Percentiles rank a stretch among this genome's conserved stretches.
phyloP scores from a whole-genome alignment of 2,797 vertebrate genomes.

The Sparidentex hasta region DNA sequence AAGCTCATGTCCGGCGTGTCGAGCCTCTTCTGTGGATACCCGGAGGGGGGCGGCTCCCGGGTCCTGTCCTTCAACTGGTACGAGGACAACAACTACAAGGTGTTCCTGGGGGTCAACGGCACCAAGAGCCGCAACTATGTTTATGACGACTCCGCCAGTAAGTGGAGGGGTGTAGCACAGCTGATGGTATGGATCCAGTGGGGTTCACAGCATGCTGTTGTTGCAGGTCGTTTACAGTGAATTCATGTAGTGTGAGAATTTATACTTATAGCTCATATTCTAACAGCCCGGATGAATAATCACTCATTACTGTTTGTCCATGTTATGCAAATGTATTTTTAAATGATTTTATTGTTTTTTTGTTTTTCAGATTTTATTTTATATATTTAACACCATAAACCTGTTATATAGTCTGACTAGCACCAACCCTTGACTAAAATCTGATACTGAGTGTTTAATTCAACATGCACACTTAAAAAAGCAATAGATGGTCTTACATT shows the following conservation, averaged over 20 bases:
- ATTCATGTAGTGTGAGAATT: too few species aligned
- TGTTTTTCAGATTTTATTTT: background rate
- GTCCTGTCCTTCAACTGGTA: slow-evolving; percentile 99
- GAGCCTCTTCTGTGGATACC: slow-evolving; percentile 93
- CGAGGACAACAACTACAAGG: slow-evolving; percentile 99
- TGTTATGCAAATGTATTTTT: background rate
- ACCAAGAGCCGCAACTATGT: slow-evolving; percentile 88
- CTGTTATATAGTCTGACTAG: background rate
- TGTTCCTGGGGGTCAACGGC: slow-evolving; percentile 94
- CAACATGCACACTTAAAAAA: too few species aligned
- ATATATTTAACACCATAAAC: background rate
- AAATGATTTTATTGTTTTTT: background rate
- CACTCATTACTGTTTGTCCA: too few species aligned
- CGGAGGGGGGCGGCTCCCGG: slow-evolving; percentile 91
- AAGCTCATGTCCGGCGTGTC: slow-evolving; percentile 88
- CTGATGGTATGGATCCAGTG: background rate
- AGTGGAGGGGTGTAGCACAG: slow-evolving; percentile 73
- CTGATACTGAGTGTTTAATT: too few species aligned
- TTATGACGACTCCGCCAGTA: slow-evolving; percentile 92
- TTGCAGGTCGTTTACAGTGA: too few species aligned
- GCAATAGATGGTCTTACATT: too few species aligned
- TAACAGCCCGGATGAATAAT: too few species aligned
- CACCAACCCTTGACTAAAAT: background rate
- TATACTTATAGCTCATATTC: too few species aligned
- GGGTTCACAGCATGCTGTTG: background rate